phyloP scores from a whole-genome alignment of 1,140 invertebrate species.

The Hypothenemus hampei region DNA sequence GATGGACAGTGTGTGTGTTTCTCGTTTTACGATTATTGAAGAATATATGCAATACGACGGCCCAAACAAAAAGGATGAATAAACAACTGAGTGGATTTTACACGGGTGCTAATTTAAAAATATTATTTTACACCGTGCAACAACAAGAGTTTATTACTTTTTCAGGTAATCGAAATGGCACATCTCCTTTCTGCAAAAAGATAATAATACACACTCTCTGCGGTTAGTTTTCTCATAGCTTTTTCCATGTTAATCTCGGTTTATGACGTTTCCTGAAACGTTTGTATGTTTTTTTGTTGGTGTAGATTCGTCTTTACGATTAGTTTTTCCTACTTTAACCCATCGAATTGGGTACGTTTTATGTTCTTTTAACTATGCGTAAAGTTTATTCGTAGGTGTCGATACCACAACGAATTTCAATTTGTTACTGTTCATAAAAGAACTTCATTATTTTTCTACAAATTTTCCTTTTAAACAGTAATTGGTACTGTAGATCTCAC shows the following conservation, averaged over 20 bases:
- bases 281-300: too few species aligned
- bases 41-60: too few species aligned
- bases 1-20: too few species aligned
- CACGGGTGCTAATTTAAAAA: too few species aligned
- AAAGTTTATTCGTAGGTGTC: not conserved
- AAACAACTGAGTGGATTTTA: too few species aligned
- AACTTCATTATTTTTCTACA: too few species aligned
- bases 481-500: too few species aligned
- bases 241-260: not conserved
- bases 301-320: not conserved
- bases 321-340: not conserved
- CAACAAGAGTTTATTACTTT: too few species aligned
- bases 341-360: not conserved
- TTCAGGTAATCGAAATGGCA: not conserved
- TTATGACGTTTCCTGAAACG: not conserved
- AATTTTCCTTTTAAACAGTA: too few species aligned
- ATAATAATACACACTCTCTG: not conserved
- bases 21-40: too few species aligned
- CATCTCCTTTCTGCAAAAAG: not conserved
- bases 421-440: not conserved
- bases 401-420: not conserved
- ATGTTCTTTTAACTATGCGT: not conserved
- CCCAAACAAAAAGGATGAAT: too few species aligned
- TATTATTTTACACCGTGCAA: too few species aligned
- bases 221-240: not conserved